These are phyloP conservation scores for Neoitamus cyanurus DNA, from an alignment of 2,888 invertebrate species.

Conservation along the genomic window DNA sequence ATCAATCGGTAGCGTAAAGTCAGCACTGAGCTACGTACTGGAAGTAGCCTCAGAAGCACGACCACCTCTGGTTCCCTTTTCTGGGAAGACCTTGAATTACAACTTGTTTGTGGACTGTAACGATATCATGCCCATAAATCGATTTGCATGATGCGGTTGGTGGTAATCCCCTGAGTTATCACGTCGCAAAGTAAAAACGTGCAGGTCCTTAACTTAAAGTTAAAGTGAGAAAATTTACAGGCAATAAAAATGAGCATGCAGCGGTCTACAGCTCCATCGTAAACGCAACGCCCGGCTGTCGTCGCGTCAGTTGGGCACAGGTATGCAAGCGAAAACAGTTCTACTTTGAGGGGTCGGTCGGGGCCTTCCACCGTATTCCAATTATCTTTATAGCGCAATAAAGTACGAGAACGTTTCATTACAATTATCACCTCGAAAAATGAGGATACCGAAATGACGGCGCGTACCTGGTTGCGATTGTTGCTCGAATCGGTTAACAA, in stretches of 20 bases:
- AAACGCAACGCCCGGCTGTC: not conserved
- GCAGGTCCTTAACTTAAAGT: conserved; percentile 4
- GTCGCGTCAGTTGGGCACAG: not conserved
- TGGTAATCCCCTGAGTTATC: conserved; percentile 10
- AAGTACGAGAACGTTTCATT: conserved; percentile 36
- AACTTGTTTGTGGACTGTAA: conserved; percentile 5
- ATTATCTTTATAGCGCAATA: conserved; percentile 38
- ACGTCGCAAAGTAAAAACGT: conserved; percentile 3
- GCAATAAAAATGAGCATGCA: conserved; percentile 4
- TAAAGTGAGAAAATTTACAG: conserved; percentile 30
- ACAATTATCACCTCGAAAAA: conserved; percentile 38
- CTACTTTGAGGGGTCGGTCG: not conserved
- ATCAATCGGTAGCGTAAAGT: not conserved
- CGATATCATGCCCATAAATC: conserved; percentile 15
- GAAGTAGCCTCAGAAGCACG: not conserved
- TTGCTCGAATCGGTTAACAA: not conserved
- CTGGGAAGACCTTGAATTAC: not conserved
- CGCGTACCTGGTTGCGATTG: not conserved
- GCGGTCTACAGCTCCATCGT: not conserved
- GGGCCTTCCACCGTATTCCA: not conserved
- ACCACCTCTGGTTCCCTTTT: not conserved
- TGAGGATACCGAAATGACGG: not conserved
- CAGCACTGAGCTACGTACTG: not conserved
- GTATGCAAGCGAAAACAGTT: conserved; percentile 4
- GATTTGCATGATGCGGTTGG: not conserved